A percentile compares a stretch with the other conserved stretches of the same genome.
Conservation (phyloP, 2,113 vertebrate species). For the Irena cyanogastra region DNA sequence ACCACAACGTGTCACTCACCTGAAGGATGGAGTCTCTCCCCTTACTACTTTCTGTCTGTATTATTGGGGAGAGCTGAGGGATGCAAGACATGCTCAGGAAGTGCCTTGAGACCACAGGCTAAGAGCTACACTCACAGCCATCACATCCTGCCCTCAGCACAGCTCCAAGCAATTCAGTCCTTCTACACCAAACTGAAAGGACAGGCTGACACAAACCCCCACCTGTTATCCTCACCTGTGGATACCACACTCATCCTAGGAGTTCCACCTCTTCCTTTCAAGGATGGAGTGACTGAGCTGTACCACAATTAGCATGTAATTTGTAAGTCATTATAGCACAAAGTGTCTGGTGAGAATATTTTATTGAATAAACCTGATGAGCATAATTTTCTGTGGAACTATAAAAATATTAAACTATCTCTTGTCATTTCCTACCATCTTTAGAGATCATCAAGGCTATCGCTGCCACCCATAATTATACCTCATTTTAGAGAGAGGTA, state of each 20-base stretch:
- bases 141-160: not conserved
- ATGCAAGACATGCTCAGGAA: not conserved
- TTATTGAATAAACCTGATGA: constrained; percentile 74
- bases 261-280: constrained; percentile 53
- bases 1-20: fast-evolving
- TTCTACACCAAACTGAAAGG: not conserved
- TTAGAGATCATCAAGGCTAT: not conserved
- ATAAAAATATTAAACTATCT: constrained; percentile 59
- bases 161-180: not conserved
- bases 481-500: not conserved
- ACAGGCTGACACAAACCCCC: not conserved
- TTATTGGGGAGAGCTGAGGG: not conserved
- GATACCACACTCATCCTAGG: not conserved
- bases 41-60: too few relatives aligned
- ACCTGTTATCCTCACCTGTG: not conserved
- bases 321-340: constrained; percentile 73
- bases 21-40: not conserved
- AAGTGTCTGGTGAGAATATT: constrained; percentile 70
- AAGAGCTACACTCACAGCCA: not conserved
- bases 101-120: not conserved
- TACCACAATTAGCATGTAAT: constrained; percentile 76
- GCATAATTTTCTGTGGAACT: constrained; percentile 67
- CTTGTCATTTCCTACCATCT: constrained; percentile 37
- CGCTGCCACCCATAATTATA: constrained; percentile 18
- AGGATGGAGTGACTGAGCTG: constrained; percentile 53